Evolutionary conservation across 2,888 invertebrate genomes (phyloP), one percentile per base, ranked within the genome.

Genomic region (Drosophila anomelani): DNA sequence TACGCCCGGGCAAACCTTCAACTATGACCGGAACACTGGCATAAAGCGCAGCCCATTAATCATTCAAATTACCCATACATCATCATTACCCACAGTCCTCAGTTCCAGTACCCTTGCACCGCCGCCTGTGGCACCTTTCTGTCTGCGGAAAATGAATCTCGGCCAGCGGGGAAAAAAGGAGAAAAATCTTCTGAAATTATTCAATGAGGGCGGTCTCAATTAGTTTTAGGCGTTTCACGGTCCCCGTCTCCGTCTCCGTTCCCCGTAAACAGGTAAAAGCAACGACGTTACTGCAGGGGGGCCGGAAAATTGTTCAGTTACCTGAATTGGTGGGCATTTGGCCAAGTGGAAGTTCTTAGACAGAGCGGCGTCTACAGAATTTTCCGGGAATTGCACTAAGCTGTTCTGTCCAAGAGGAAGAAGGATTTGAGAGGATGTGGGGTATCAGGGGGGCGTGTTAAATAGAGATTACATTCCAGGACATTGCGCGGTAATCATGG

Each of bases 201-300:
- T 85, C 90, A 86, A 81, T 88, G 84, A 90, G 88, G 90, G 87
- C 88, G 87, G 87, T 90, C 90, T 89, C 87, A 88, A 89, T 87
- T 87, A 89, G 90, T 86, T 88, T 88, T 86, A 79, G 90, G 75
- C 78, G 63, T 78, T 79, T 63, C 75, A 68, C 36, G 56, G 71
- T 59, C 75, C 51, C 62, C 47, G 76, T 46, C 26, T 26, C 62
- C 47, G 76, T 46, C 26, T 26, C 10, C 32, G 43, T 64, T 44
- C 71, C 54, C 62, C 54, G 79, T 54, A 41, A 56, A 56, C 67
- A 68, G 68, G 68, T 68, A 68, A 47, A 56, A 20, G 29, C 26
- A 34, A 4, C 34, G 69, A 29, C 20, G 34, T 34, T 60, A 47
- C 47, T 61, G 44, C 85, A 78, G 84, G 84, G 86, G 88, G 73